These are phyloP conservation scores for Psittacula derbiana DNA, from an alignment of 2,797 vertebrate species.

Conservation along the genomic window DNA sequence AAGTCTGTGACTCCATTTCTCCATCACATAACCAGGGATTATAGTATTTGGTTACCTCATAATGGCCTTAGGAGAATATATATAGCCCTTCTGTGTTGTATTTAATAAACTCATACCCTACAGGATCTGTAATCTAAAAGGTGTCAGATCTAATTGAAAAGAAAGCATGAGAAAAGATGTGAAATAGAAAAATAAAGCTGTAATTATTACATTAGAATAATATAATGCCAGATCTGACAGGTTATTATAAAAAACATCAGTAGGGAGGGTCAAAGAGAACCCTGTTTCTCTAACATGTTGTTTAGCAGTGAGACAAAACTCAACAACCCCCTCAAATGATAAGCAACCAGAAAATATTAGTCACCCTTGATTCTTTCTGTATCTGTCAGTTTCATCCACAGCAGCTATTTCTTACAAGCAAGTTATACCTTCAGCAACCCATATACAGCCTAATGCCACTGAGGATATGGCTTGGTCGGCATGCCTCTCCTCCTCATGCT, in stretches of 20 bases:
- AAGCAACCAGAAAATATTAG: background rate
- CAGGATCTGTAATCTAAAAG: background rate
- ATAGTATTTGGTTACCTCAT: background rate
- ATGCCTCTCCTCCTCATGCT: background rate
- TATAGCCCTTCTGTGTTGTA: background rate
- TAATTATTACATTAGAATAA: background rate
- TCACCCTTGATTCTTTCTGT: background rate
- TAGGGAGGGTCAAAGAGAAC: background rate
- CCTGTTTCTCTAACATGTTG: background rate
- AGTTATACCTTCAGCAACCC: background rate
- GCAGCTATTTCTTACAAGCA: background rate
- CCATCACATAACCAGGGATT: background rate
- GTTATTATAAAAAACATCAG: background rate
- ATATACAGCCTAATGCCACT: background rate
- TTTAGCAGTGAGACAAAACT: background rate
- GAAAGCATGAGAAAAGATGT: background rate
- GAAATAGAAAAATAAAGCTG: background rate
- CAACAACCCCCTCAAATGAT: background rate
- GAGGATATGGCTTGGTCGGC: background rate
- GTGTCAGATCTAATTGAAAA: background rate
- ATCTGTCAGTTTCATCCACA: background rate
- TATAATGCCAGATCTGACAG: background rate
- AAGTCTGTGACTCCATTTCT: background rate
- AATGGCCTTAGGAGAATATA: background rate
- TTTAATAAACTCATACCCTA: background rate